Percentiles rank a stretch among this genome's conserved stretches.
These are phyloP conservation scores for Laticauda laticaudata DNA, from an alignment of 2,113 vertebrate species.

Conservation along the genomic window DNA sequence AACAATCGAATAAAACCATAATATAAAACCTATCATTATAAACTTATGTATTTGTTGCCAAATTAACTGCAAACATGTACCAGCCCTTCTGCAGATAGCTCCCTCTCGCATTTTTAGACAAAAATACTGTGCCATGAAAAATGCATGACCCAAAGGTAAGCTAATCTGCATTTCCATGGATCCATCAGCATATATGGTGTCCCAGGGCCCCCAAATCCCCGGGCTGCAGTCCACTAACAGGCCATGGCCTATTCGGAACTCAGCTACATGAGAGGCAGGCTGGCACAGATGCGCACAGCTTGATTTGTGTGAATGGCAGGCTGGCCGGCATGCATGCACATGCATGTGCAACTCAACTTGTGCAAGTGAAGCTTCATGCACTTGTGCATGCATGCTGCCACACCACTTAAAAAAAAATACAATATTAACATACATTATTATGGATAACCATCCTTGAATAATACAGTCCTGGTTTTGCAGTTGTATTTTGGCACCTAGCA, in stretches of 20 bases:
- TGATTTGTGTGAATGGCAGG: neutral
- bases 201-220: neutral
- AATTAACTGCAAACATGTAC: neutral
- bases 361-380: neutral
- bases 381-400: neutral
- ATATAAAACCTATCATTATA: neutral
- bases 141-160: neutral
- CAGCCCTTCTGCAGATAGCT: neutral
- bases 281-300: neutral
- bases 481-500: neutral
- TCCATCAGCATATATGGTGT: neutral
- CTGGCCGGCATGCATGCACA: rapidly evolving
- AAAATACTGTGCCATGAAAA: neutral
- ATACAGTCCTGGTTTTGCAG: neutral
- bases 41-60: neutral
- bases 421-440: neutral
- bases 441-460: neutral
- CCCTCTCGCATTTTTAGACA: neutral
- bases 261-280: neutral
- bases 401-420: neutral
- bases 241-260: neutral
- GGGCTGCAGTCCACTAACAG: neutral
- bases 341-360: neutral
- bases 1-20: neutral
- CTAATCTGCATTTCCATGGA: neutral